Conservation (phyloP, 2,113 vertebrate genomes). For the Vombatus ursinus region DNA sequence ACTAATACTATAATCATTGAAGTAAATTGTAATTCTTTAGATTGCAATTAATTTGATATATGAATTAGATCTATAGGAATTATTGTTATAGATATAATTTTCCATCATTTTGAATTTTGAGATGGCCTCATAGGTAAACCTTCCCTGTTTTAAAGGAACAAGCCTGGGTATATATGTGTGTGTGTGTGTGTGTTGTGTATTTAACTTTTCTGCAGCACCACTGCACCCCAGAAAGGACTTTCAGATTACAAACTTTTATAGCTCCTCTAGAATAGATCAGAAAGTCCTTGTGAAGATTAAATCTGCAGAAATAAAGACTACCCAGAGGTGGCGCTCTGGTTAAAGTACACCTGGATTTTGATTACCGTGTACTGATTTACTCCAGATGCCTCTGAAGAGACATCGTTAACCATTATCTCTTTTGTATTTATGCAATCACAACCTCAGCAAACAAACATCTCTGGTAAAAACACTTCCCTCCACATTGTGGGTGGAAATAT, state of each 20-base stretch:
- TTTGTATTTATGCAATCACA: slow-evolving; percentile 56
- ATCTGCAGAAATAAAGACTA: slow-evolving; percentile 72
- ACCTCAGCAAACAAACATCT: slow-evolving; percentile 42
- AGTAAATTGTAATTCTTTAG: neutral
- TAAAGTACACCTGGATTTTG: slow-evolving; percentile 81
- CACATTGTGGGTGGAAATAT: slow-evolving; percentile 29
- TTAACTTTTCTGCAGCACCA: slow-evolving; percentile 17
- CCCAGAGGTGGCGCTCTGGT: slow-evolving; percentile 88
- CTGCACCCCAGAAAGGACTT: slow-evolving; percentile 17
- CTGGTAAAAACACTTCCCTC: slow-evolving; percentile 29
- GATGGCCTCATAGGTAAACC: neutral
- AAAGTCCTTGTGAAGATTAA: neutral
- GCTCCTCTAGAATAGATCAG: neutral
- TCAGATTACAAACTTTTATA: neutral
- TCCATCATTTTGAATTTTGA: slow-evolving; percentile 28
- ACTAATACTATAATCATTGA: neutral
- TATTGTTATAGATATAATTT: slow-evolving; percentile 32
- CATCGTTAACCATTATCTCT: slow-evolving; percentile 53
- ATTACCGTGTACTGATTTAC: slow-evolving; percentile 44
- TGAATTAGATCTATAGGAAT: neutral
- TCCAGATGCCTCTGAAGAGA: slow-evolving; percentile 53
- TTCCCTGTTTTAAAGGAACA: neutral
- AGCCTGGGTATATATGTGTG: neutral
- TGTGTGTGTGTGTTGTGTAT: neutral
- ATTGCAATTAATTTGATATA: neutral